Conservation (phyloP, 2,113 vertebrate genomes). For the Leptobrachium ailaonicum region DNA sequence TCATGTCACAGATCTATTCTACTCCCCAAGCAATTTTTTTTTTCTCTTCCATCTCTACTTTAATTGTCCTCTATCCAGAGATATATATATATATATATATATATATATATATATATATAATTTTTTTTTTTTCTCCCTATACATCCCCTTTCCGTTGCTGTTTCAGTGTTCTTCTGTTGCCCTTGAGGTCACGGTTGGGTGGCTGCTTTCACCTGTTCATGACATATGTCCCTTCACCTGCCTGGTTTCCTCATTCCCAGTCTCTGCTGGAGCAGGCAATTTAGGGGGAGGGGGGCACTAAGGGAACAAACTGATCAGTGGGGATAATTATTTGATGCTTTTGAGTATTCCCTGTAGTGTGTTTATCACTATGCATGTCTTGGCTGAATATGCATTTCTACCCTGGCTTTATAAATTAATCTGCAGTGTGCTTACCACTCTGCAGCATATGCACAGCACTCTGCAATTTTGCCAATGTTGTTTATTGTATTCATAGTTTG, state of each 20-base stretch:
- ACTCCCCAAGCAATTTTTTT: background rate
- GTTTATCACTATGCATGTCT: background rate
- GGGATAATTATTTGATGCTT: background rate
- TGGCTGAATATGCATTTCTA: background rate
- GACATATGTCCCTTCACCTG: constrained; percentile 17
- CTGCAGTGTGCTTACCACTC: background rate
- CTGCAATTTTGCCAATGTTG: too few species aligned
- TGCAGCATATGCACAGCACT: background rate
- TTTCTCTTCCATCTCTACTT: background rate
- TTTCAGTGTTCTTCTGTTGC: constrained; percentile 3
- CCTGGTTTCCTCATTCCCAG: background rate
- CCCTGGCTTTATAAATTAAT: background rate
- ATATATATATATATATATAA: too few species aligned
- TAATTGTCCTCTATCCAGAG: too few species aligned
- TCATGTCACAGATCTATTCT: background rate
- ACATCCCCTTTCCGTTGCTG: background rate
- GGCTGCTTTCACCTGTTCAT: constrained; percentile 12
- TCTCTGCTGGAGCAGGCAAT: background rate
- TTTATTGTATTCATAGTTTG: too few species aligned
- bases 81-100: too few species aligned
- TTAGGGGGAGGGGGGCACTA: background rate
- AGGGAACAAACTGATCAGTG: background rate
- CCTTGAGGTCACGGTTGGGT: constrained; percentile 23
- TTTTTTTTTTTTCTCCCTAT: too few species aligned
- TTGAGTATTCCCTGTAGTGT: background rate